Base-by-base conservation (phyloP, 2,113 vertebrate genomes). In the Fulica atra region DNA sequence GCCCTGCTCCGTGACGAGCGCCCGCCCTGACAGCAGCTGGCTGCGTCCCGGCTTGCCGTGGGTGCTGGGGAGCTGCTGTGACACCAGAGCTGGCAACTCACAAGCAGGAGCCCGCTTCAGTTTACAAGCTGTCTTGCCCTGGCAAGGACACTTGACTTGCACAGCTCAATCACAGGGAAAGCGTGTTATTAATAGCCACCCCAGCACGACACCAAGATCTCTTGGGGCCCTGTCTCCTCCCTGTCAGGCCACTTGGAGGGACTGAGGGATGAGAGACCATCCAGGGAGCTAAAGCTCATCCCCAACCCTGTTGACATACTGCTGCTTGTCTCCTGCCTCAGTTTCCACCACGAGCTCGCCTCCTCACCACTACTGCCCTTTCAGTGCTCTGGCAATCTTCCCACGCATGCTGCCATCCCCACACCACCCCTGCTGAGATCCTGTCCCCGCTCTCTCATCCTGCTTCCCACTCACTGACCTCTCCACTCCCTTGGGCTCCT, bases 111-210 rank as follows among this genome's bases (percentile, higher is more conserved):
- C 63, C 50, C 5, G 3, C 64, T 81, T 68, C 63, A 78, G 61
- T 74, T 94, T 92, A 80, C 61, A 92, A 70, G 46, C 79, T 88
- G 40, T 53, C 44, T 76, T 96, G 64, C 68, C 64, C 57, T 48
- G 77, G 48, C 68, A 72, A 82, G 53, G 90, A 72, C 13, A 1
- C 80, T 68, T 59, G 76, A 79, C 74, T 89, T 31, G 7, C 53
- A 81, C 29, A 79, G 65, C 80, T 77, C 64, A 76, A 91, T 51
- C 68, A 64, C 14, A 61, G 69, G 35, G 35, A 87, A 91, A 93
- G 38, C 28, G 42, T 33, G 68, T 70, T 96, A 95, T 92, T 95
- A 95, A 96, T 68, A 97, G 86, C 36, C 54, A 80, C 18, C 61
- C 33, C 71, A 68, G 36, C 8, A 0, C 73, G 88, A 93, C 68